Evolutionary conservation across 1,140 invertebrate genomes (phyloP).

Genomic region (Chironomus striatipennis): DNA sequence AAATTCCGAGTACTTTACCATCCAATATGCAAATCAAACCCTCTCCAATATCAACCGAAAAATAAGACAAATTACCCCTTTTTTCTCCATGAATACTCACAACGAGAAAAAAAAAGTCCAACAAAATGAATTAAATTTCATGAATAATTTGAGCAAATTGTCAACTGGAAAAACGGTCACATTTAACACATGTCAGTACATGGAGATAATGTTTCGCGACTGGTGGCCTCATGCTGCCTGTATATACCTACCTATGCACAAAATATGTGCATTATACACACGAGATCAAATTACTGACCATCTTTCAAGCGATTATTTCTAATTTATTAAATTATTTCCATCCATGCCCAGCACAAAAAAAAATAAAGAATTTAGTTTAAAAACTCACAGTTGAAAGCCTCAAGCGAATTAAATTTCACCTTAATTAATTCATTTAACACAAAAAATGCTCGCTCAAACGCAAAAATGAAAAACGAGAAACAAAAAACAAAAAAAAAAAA

Average conservation of each 20-base stretch:
- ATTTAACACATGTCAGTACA: neutral
- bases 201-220: neutral
- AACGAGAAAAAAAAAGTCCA: neutral
- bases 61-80: too few relatives aligned
- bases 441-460: conserved; percentile 2
- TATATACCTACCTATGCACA: too few relatives aligned
- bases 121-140: too few relatives aligned
- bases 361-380: neutral
- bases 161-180: neutral
- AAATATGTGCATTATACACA: neutral
- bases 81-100: too few relatives aligned
- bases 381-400: neutral
- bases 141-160: neutral
- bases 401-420: conserved; percentile 22
- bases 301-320: conserved; percentile 8
- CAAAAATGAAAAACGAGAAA: neutral
- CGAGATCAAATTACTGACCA: conserved; percentile 7
- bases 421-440: conserved; percentile 17
- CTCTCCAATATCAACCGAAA: too few relatives aligned
- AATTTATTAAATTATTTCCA: too few relatives aligned
- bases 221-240: neutral
- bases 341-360: neutral
- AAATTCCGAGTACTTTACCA: too few relatives aligned
- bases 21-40: too few relatives aligned
- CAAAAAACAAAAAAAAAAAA: too few relatives aligned